These are phyloP conservation scores for Zoanthus gigantus DNA, from an alignment of 92 coral and sea anemone species.

Conservation along the genomic window DNA sequence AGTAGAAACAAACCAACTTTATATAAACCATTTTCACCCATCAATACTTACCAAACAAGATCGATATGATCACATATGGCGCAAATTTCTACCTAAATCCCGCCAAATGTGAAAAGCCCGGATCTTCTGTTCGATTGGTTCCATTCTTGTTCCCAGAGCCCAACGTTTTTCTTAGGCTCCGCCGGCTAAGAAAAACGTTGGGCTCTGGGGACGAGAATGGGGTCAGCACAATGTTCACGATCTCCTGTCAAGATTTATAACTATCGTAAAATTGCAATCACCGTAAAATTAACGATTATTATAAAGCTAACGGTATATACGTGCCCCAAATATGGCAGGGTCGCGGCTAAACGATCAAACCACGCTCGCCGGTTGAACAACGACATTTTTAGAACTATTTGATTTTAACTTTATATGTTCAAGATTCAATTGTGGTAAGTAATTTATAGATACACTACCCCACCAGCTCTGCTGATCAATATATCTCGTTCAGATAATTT, in stretches of 20 bases:
- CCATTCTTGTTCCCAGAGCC: too few relatives aligned
- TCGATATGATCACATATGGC: neutral
- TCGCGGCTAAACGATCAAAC: neutral
- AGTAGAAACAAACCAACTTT: neutral
- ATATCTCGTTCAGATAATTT: neutral
- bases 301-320: neutral
- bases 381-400: neutral
- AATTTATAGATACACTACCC: neutral
- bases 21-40: neutral
- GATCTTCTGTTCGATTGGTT: slow-evolving; percentile 27
- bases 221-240: neutral
- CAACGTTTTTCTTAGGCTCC: too few relatives aligned
- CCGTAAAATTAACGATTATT: slow-evolving; percentile 14
- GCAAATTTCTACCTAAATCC: slow-evolving; percentile 30
- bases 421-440: neutral
- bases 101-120: slow-evolving; percentile 45
- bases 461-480: neutral
- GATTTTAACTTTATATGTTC: neutral
- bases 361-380: slow-evolving; percentile 1
- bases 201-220: too few relatives aligned
- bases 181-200: too few relatives aligned
- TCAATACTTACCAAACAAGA: neutral
- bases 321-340: slow-evolving; percentile 22
- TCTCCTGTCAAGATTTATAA: slow-evolving; percentile 20
- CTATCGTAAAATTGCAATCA: slow-evolving; percentile 13